Evolutionary conservation across 2,888 invertebrate genomes (phyloP).

Genomic region (Tachina fera): DNA sequence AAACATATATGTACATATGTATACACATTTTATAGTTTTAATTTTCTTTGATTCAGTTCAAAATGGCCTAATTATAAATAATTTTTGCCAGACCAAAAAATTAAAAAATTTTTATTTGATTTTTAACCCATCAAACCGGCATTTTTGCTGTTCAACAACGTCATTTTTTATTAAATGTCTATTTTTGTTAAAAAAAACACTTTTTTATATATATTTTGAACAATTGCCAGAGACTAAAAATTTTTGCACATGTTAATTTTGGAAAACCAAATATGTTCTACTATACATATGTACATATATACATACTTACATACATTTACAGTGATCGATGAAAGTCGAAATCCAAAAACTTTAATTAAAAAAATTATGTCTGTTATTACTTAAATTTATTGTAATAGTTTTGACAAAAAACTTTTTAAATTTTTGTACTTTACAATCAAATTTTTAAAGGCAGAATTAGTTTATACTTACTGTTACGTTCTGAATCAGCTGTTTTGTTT

Average conservation of each 20-base stretch:
- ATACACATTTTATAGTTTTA: not conserved
- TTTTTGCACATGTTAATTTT: slow-evolving; percentile 19
- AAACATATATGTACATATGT: too few species aligned
- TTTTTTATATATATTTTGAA: slow-evolving; percentile 20
- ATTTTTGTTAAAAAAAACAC: slow-evolving; percentile 11
- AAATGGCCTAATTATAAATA: slow-evolving; percentile 59
- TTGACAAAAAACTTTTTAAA: too few species aligned
- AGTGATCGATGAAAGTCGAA: not conserved
- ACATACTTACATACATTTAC: not conserved
- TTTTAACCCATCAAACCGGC: slow-evolving; percentile 38
- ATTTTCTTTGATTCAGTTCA: slow-evolving; percentile 37
- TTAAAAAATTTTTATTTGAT: slow-evolving; percentile 25
- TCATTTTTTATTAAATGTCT: slow-evolving; percentile 17
- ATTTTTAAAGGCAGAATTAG: too few species aligned
- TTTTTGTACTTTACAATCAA: too few species aligned
- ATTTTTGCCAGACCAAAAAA: slow-evolving; percentile 51
- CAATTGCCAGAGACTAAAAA: slow-evolving; percentile 17
- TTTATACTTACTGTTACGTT: too few species aligned
- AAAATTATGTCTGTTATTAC: too few species aligned
- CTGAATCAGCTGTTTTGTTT: too few species aligned
- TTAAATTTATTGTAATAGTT: too few species aligned
- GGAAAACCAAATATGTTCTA: not conserved
- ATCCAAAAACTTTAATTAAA: not conserved
- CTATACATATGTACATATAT: not conserved
- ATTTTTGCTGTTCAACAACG: slow-evolving; percentile 24